Conservation (phyloP, 2,888 invertebrate species). For the Parochlus steinenii region DNA sequence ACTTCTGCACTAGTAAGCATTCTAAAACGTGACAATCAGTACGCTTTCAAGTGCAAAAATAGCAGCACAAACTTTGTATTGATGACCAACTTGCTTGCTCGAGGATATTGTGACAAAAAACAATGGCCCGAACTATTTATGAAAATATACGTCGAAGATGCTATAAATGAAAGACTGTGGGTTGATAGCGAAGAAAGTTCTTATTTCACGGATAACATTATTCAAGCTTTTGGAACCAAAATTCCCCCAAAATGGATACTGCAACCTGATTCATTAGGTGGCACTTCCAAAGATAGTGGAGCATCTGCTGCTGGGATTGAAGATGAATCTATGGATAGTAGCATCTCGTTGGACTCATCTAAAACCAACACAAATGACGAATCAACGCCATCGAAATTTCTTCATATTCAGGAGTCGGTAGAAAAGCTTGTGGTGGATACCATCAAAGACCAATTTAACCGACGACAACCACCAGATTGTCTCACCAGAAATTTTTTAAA, state of each 20-base stretch:
- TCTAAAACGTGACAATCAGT: conserved; percentile 53
- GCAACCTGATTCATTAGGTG: conserved; percentile 18
- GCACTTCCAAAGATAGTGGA: too few species aligned
- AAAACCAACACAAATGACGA: conserved; percentile 8
- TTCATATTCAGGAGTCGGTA: conserved; percentile 38
- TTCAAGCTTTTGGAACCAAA: conserved; percentile 32
- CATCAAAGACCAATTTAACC: conserved; percentile 71
- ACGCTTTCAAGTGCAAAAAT: conserved; percentile 48
- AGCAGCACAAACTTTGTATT: conserved; percentile 66
- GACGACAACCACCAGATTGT: conserved; percentile 71
- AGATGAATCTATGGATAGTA: conserved; percentile 16
- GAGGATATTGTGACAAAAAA: conserved; percentile 63
- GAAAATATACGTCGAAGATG: conserved; percentile 88
- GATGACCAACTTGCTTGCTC: conserved; percentile 67
- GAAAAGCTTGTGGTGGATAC: conserved; percentile 73
- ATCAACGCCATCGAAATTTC: conserved; percentile 4
- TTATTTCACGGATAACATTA: conserved; percentile 79
- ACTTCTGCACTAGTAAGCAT: conserved; percentile 65
- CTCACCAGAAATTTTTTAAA: conserved; percentile 79
- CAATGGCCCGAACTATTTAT: conserved; percentile 88
- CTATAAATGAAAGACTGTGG: conserved; percentile 84
- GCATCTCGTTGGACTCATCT: conserved; percentile 9
- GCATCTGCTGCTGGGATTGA: conserved; percentile 24
- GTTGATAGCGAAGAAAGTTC: conserved; percentile 84
- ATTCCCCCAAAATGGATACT: conserved; percentile 21